These are phyloP conservation scores for Mythimna albipuncta DNA, from an alignment of 2,888 invertebrate genomes.

Conservation along the genomic window DNA sequence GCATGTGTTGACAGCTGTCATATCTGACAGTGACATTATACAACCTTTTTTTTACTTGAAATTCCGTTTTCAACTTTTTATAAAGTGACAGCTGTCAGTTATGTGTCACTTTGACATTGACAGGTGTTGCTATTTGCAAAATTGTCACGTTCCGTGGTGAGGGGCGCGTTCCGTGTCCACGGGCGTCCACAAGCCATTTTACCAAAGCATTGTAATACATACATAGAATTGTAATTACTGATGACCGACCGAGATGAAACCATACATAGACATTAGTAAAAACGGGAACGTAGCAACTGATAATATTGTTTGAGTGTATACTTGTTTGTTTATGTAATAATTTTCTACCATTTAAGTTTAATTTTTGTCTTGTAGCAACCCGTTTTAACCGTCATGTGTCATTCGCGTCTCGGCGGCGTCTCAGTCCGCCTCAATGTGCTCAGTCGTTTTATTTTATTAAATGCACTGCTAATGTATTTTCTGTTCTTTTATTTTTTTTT, in stretches of 20 bases:
- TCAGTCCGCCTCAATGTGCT: constrained; percentile 79
- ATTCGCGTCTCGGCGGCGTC: constrained; percentile 56
- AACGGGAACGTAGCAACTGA: constrained; percentile 30
- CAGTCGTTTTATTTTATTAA: constrained; percentile 84
- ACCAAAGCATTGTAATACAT: constrained; percentile 73
- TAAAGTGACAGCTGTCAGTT: constrained; percentile 45
- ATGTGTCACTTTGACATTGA: constrained; percentile 44
- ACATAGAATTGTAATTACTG: constrained; percentile 58
- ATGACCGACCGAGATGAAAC: constrained; percentile 41
- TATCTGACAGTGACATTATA: constrained; percentile 36
- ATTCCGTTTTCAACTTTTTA: constrained; percentile 36
- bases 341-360: constrained; percentile 54
- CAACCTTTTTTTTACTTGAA: constrained; percentile 29
- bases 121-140: constrained; percentile 49
- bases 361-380: constrained; percentile 46
- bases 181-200: constrained; percentile 70
- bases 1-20: constrained; percentile 57
- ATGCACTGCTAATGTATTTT: constrained; percentile 85
- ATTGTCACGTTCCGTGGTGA: constrained; percentile 56
- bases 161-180: constrained; percentile 46
- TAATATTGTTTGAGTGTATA: constrained; percentile 42
- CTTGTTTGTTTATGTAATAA: constrained; percentile 46
- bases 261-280: constrained; percentile 9
- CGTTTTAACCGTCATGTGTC: constrained; percentile 37
- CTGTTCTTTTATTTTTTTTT: constrained; percentile 73